Evolutionary conservation across 2,113 vertebrate species (phyloP), one percentile per base, ranked within the genome.

Genomic region (Columbina picui): DNA sequence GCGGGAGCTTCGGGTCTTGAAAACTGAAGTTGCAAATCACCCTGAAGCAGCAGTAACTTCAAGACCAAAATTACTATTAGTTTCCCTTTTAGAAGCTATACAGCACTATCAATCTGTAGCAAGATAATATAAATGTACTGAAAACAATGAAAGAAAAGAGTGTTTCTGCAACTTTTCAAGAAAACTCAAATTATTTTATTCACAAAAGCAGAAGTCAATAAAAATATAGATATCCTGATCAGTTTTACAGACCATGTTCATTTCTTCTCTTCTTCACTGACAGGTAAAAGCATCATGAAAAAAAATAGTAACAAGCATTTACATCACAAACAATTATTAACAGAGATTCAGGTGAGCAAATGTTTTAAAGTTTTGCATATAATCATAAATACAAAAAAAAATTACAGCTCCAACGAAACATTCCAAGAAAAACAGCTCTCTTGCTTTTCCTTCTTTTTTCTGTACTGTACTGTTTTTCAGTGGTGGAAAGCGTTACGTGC

Each of bases 201-300:
- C 93, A 95, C 91, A 97, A 97, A 97, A 95, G 94, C 96, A 78
- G 30, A 95, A 93, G 76, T 97, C 90, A 92, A 95, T 97, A 96
- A 97, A 97, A 97, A 96, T 97, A 97, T 87, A 97, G 86, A 89
- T 93, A 96, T 92, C 96, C 96, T 95, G 83, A 90, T 89, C 90
- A 92, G 83, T 95, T 90, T 95, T 92, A 96, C 93, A 96, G 76
- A 94, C 64, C 83, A 89, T 1, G 38, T 74, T 89, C 4, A 64
- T 90, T 93, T 94, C 65, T 89, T 71, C 74, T 78, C 70, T 77
- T 85, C 75, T 94, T 96, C 77, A 95, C 92, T 93, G 93, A 94
- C 83, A 94, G 83, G 92, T 64, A 95, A 45, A 95, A 96, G 60
- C 86, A 88, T 90, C 6, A 89, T 89, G 47, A 63, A 80, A 93